Evolutionary conservation across 2,888 invertebrate genomes (phyloP).

Genomic region (Philereme vetulata): DNA sequence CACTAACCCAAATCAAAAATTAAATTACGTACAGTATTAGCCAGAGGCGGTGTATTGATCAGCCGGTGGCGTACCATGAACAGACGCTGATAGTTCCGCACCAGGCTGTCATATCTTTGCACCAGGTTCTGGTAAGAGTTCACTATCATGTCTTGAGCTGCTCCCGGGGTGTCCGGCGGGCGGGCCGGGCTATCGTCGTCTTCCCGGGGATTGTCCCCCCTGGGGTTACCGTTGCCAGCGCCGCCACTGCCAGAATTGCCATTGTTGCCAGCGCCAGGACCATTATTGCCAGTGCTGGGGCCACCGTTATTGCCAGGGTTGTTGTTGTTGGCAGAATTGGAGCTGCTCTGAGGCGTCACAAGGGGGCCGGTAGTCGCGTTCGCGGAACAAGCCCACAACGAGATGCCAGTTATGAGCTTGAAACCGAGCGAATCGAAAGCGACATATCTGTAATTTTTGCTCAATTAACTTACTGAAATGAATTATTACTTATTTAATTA

Average conservation of each 20-base stretch:
- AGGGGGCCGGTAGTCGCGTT: slow-evolving; percentile 47
- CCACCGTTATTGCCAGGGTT: slow-evolving; percentile 41
- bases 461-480: too few species aligned
- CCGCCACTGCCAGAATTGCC: neutral
- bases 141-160: slow-evolving; percentile 73
- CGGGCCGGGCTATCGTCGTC: slow-evolving; percentile 34
- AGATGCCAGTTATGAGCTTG: slow-evolving; percentile 93
- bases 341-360: slow-evolving; percentile 47
- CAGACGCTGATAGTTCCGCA: slow-evolving; percentile 77
- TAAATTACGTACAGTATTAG: slow-evolving; percentile 64
- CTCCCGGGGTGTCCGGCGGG: slow-evolving; percentile 53
- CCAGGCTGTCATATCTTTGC: slow-evolving; percentile 78
- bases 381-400: slow-evolving; percentile 66
- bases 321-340: slow-evolving; percentile 10
- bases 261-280: slow-evolving; percentile 3
- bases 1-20: slow-evolving; percentile 32
- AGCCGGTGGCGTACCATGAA: slow-evolving; percentile 77
- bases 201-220: slow-evolving; percentile 1
- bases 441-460: slow-evolving; percentile 86
- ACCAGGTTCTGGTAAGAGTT: slow-evolving; percentile 79
- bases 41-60: slow-evolving; percentile 66
- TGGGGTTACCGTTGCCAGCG: slow-evolving; percentile 4
- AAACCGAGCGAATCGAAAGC: slow-evolving; percentile 92
- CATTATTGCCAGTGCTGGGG: slow-evolving; percentile 10
- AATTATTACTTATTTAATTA: too few species aligned